phyloP scores from a whole-genome alignment of 2,888 invertebrate species.

The Drosophila pseudotalamancana region DNA sequence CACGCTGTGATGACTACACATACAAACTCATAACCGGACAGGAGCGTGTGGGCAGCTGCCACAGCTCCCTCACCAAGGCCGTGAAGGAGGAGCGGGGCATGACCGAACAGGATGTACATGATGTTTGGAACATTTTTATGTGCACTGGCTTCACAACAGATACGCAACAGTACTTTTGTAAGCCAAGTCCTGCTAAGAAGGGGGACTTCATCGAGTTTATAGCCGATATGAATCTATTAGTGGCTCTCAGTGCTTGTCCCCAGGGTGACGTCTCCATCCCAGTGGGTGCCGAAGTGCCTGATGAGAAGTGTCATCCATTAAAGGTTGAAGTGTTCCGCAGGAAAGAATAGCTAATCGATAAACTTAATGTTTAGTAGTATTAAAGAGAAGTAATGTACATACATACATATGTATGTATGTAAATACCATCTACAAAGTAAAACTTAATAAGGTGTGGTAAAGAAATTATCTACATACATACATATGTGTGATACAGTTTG shows the following conservation, averaged over 20 bases:
- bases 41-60: slow-evolving; percentile 84
- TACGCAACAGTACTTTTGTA: slow-evolving; percentile 85
- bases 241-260: slow-evolving; percentile 85
- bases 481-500: too few relatives aligned
- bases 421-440: too few relatives aligned
- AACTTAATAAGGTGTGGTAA: too few relatives aligned
- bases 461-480: too few relatives aligned
- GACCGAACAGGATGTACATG: slow-evolving; percentile 85
- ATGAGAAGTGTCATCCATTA: slow-evolving; percentile 83
- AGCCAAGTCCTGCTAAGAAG: slow-evolving; percentile 84
- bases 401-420: neutral
- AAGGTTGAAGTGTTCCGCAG: slow-evolving; percentile 83
- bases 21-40: slow-evolving; percentile 85
- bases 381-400: too few relatives aligned
- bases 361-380: too few relatives aligned
- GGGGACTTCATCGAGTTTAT: slow-evolving; percentile 85
- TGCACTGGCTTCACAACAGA: slow-evolving; percentile 85
- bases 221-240: slow-evolving; percentile 85
- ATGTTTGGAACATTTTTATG: slow-evolving; percentile 86
- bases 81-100: slow-evolving; percentile 82
- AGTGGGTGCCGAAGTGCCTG: slow-evolving; percentile 84
- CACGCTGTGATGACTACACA: slow-evolving; percentile 85
- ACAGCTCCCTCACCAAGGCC: slow-evolving; percentile 84
- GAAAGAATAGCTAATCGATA: slow-evolving; percentile 35
- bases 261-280: slow-evolving; percentile 85